phyloP scores from a whole-genome alignment of 2,797 vertebrate genomes.

The Synanceia verrucosa region DNA sequence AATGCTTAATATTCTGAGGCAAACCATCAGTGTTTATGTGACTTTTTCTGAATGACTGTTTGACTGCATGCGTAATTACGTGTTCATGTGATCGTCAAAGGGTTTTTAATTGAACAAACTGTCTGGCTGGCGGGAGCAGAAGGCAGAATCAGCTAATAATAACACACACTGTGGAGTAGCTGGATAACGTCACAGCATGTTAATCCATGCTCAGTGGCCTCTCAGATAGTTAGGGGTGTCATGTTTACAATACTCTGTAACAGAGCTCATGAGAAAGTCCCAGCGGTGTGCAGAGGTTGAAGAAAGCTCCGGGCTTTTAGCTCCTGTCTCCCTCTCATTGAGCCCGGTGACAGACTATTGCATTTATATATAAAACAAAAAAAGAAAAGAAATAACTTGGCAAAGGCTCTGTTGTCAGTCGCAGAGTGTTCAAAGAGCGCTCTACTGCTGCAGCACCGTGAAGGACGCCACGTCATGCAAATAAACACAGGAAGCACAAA shows the following conservation, averaged over 20 bases:
- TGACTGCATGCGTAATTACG: not conserved
- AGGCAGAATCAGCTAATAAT: slow-evolving; percentile 1
- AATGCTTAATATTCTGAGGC: not conserved
- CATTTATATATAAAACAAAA: slow-evolving; percentile 59
- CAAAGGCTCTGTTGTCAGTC: slow-evolving; percentile 62
- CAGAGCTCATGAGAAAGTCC: slow-evolving; percentile 43
- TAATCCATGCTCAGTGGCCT: slow-evolving; percentile 41
- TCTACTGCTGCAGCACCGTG: slow-evolving; percentile 53
- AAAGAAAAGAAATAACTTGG: slow-evolving; percentile 59
- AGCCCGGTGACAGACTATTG: slow-evolving; percentile 58
- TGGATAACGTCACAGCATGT: slow-evolving; percentile 23
- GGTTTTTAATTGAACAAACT: not conserved
- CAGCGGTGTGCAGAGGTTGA: slow-evolving; percentile 60
- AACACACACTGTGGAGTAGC: slow-evolving; percentile 8
- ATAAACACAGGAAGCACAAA: slow-evolving; percentile 50
- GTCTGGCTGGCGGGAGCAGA: not conserved
- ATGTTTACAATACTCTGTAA: slow-evolving; percentile 44
- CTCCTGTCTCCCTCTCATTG: slow-evolving; percentile 33
- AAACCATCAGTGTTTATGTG: not conserved
- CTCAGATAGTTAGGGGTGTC: slow-evolving; percentile 27
- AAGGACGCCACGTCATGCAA: slow-evolving; percentile 68
- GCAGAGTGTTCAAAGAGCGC: slow-evolving; percentile 50
- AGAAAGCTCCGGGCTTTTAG: slow-evolving; percentile 55
- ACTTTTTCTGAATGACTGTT: not conserved
- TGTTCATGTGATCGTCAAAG: not conserved